These are phyloP conservation scores for Turnix velox DNA, from an alignment of 2,113 vertebrate genomes.

Conservation along the genomic window DNA sequence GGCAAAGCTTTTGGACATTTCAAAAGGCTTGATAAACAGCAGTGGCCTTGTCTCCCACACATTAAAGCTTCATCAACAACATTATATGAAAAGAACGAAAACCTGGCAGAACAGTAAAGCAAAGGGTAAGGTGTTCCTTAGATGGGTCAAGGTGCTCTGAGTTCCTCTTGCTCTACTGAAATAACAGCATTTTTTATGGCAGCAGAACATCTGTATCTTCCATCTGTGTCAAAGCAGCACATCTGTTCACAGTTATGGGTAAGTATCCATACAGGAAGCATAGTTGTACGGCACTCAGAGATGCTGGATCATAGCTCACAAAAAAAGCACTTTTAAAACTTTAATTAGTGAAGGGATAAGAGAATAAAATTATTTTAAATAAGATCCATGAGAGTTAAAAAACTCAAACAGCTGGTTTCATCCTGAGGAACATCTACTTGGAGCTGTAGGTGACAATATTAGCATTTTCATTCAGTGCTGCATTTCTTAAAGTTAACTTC, in stretches of 20 bases:
- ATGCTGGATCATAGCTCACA: slow-evolving; percentile 29
- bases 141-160: slow-evolving; percentile 77
- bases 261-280: slow-evolving; percentile 56
- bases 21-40: slow-evolving; percentile 76
- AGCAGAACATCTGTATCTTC: slow-evolving; percentile 62
- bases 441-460: background rate
- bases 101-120: slow-evolving; percentile 58
- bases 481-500: background rate
- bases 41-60: slow-evolving; percentile 73
- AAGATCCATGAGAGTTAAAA: slow-evolving; percentile 40
- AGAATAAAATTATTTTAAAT: slow-evolving; percentile 48
- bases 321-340: slow-evolving; percentile 7
- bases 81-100: slow-evolving; percentile 63
- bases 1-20: slow-evolving; percentile 64
- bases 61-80: slow-evolving; percentile 43
- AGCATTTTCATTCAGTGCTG: background rate
- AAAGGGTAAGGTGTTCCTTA: slow-evolving; percentile 74
- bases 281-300: background rate
- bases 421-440: background rate
- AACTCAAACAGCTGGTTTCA: background rate
- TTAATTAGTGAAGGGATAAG: slow-evolving; percentile 17
- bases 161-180: slow-evolving; percentile 56
- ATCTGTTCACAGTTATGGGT: slow-evolving; percentile 74
- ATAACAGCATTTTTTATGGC: slow-evolving; percentile 57
- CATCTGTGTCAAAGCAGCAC: slow-evolving; percentile 39